Base-by-base conservation (phyloP, 2,888 invertebrate species). In the Teinopalpus imperialis region DNA sequence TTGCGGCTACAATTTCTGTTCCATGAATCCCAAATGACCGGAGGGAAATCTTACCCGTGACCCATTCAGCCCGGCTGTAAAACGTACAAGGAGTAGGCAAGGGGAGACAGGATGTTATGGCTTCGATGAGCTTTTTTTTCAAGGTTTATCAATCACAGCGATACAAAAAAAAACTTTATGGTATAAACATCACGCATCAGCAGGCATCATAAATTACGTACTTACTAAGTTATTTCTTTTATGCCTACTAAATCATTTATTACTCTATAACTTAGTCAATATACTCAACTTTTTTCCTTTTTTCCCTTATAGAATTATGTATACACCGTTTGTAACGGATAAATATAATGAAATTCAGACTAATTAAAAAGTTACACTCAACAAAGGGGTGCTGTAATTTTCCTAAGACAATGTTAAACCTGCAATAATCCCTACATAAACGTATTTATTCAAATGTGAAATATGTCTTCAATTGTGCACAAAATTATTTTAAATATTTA, bases 21-120 rank as follows among this genome's bases (percentile, higher is more conserved):
- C 85, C 86, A 88, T 88, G 88, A 87, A 88, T 88, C 79, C 74
- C 83, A 87, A 87, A 88, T 88, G 87, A 82, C 88, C 88, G 79
- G 77, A 85, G 88, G 88, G 88, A 88, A 87, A 88, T 87, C 87
- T 87, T 85, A 87, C 76, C 85, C 83, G 74, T 85, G 86, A 87
- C 86, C 86, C 70, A 81, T 87, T 88, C 88, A 87, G 76, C 59
- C 66, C 57, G 61, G 63, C 55, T 66, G 69, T 74, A 72, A 70
- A 77, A 74, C 69, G 62, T 65, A 69, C 60, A 61, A 60, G 56
- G 52, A 49, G 48, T 13, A 39, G 8, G 29, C 18, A 58, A 53
- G 44, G 43, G 42, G 46, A 54, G 54, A 49, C 53, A 56, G 55
- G 61, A 62, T 54, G 54, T 52, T 51, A 41, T 37, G 47, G 54